phyloP scores from a whole-genome alignment of 2,113 vertebrate genomes.

The Osmerus eperlanus region DNA sequence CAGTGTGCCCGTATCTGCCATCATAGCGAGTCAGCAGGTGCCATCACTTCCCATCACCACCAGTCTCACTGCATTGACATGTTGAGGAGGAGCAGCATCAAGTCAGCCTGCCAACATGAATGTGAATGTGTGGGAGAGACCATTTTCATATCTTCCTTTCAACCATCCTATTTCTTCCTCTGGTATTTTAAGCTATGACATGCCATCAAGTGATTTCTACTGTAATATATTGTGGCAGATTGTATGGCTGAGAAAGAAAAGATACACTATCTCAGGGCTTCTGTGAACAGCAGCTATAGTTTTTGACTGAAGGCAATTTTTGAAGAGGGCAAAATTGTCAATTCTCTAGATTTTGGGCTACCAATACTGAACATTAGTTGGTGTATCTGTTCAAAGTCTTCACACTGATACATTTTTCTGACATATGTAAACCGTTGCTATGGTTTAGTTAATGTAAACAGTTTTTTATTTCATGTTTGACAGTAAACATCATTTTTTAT shows the following conservation, averaged over 20 bases:
- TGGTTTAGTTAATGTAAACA: too few relatives aligned
- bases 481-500: background rate
- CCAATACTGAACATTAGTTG: background rate
- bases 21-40: conserved; percentile 61
- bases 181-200: conserved; percentile 43
- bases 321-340: background rate
- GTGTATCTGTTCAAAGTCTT: background rate
- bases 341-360: too few relatives aligned
- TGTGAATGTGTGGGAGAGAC: conserved; percentile 59
- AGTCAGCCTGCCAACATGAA: conserved; percentile 45
- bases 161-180: conserved; percentile 36
- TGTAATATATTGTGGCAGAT: conserved; percentile 56
- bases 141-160: conserved; percentile 50
- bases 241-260: conserved; percentile 24
- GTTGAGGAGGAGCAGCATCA: conserved; percentile 51
- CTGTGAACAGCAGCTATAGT: background rate
- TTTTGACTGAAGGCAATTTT: background rate
- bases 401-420: background rate
- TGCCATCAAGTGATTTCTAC: conserved; percentile 42
- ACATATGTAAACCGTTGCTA: too few relatives aligned
- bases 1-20: conserved; percentile 46
- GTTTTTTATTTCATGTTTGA: too few relatives aligned
- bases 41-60: conserved; percentile 65
- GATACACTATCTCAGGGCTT: background rate
- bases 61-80: conserved; percentile 54